Base-by-base conservation (phyloP, 2,888 invertebrate species). In the Ichneumon xanthorius region DNA sequence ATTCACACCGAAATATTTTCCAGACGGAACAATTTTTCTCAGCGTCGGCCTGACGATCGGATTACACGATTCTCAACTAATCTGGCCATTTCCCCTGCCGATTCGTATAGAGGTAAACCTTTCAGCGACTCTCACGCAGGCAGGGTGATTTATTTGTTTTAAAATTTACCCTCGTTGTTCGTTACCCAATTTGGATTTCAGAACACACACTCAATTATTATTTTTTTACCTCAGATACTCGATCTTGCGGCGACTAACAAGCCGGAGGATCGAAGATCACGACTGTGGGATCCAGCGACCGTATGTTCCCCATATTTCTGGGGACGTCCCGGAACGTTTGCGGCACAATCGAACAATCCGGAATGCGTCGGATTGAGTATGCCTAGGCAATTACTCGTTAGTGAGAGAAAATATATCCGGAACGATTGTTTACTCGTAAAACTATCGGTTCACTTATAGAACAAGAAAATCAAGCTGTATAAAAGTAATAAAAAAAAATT, bases 361-460 rank as follows among this genome's bases (percentile, higher is more conserved):
- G 94, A 93, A 84, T 94, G 94, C 70, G 93, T 94, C 7, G 94
- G 94, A 1, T 88, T 94, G 0, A 94, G 94, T 48, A 89, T 94
- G 76, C 90, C 94, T 2, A 92, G 93, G 61, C 89, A 91, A 67
- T 87, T 92, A 70, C 87, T 94, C 68, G 88, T 90, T 16, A 40
- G 7, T n/a, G 40, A 68, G 9, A 82, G 78, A 22, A 90, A 89
- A 55, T 94, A 93, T 79, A 86, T 94, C 50, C 91, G 91, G 89
- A 90, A 93, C 65, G 93, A 94, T 79, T 89, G 88, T 82, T 85
- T 94, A 30, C 88, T 93, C 78, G 88, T 94, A 68, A 94, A 94
- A 87, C 89, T 94, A 45, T 92, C 91, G 2, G 92, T 94, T 40
- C 93, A 91, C 85, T 89, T 94, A 65, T 93, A 91, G 89, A 75